Percentiles rank a stretch among this genome's conserved stretches.
These are phyloP conservation scores for Maconellicoccus hirsutus DNA, from an alignment of 1,140 invertebrate genomes.

Conservation along the genomic window DNA sequence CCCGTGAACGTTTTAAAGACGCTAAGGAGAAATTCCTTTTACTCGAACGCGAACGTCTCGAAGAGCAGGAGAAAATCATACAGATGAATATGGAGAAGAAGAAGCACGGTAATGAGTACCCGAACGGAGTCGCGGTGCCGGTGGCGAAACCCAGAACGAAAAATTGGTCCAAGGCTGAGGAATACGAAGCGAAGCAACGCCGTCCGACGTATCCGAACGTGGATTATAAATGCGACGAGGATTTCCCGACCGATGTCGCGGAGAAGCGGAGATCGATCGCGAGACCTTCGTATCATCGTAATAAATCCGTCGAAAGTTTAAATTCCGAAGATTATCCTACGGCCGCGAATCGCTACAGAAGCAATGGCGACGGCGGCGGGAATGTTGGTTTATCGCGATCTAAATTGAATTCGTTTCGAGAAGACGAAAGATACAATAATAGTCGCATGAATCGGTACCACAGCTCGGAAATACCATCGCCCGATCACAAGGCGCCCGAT, in stretches of 20 bases:
- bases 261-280: not conserved
- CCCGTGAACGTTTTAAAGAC: constrained; percentile 65
- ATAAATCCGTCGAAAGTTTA: constrained; percentile 24
- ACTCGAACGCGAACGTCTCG: constrained; percentile 55
- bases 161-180: constrained; percentile 12
- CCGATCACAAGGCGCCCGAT: not conserved
- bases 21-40: constrained; percentile 70
- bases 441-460: constrained; percentile 17
- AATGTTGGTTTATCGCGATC: not conserved
- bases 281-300: constrained; percentile 22
- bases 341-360: not conserved
- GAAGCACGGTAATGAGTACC: not conserved
- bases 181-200: not conserved
- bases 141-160: not conserved
- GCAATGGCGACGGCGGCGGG: not conserved
- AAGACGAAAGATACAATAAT: not conserved
- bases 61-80: constrained; percentile 32
- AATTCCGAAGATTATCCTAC: constrained; percentile 25
- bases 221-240: constrained; percentile 20
- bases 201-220: constrained; percentile 1
- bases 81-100: constrained; percentile 25
- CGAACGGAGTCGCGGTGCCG: not conserved
- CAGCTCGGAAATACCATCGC: not conserved
- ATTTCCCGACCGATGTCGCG: constrained; percentile 12
- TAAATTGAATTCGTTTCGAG: not conserved